A percentile compares a stretch with the other conserved stretches of the same genome.
Evolutionary conservation across 2,113 vertebrate species (phyloP).

Genomic region (Takifugu bimaculatus): DNA sequence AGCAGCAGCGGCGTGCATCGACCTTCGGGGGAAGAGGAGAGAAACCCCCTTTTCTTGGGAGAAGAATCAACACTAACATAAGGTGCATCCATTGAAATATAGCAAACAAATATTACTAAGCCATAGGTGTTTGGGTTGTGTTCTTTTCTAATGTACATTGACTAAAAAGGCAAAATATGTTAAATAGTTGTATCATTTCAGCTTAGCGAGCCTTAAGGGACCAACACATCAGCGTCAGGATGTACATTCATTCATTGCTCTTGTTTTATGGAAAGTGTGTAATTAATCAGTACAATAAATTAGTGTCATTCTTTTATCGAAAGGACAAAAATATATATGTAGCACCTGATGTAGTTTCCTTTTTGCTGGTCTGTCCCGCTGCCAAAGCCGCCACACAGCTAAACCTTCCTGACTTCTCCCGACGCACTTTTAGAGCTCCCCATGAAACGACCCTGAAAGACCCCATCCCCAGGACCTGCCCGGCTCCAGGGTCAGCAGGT

Average conservation of each 20-base stretch:
- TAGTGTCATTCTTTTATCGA: slow-evolving; percentile 48
- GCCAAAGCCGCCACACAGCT: slow-evolving; percentile 47
- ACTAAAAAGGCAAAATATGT: slow-evolving; percentile 32
- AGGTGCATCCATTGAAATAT: slow-evolving; percentile 66
- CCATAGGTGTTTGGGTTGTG: slow-evolving; percentile 70
- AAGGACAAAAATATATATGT: slow-evolving; percentile 56
- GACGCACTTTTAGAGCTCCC: too few species aligned
- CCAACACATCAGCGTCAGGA: slow-evolving; percentile 63
- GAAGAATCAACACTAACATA: slow-evolving; percentile 49
- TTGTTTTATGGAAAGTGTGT: slow-evolving; percentile 16
- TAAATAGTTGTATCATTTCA: slow-evolving; percentile 55
- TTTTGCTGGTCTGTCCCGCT: slow-evolving; percentile 30
- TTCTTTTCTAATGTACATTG: slow-evolving; percentile 72
- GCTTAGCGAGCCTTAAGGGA: slow-evolving; percentile 76
- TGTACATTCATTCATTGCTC: slow-evolving; percentile 35
- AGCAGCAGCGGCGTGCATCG: slow-evolving; percentile 4
- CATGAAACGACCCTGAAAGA: too few species aligned
- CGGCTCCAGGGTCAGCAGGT: slow-evolving; percentile 10
- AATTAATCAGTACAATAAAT: slow-evolving; percentile 39
- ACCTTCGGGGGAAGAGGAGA: not conserved
- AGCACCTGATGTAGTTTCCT: slow-evolving; percentile 57
- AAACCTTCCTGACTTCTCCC: slow-evolving; percentile 20
- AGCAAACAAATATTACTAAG: slow-evolving; percentile 74
- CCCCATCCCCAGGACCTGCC: too few species aligned
- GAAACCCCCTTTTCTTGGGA: slow-evolving; percentile 28